Conservation (phyloP, 2,888 invertebrate genomes). For the Cosmopolites sordidus region DNA sequence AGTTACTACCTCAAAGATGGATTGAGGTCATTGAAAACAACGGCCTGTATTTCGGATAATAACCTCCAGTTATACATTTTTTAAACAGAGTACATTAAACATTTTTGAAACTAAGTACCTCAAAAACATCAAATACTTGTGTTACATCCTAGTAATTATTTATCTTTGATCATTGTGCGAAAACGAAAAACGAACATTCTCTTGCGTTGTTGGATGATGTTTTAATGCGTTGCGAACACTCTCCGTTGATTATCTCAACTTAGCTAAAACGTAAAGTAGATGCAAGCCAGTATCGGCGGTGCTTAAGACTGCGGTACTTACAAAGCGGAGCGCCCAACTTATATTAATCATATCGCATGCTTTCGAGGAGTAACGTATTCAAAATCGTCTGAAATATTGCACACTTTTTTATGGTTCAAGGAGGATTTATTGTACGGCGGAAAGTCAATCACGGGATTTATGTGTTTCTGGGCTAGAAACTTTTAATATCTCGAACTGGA, state of each 20-base stretch:
- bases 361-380: slow-evolving; percentile 36
- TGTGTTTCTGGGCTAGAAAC: not conserved
- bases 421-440: slow-evolving; percentile 12
- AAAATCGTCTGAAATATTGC: slow-evolving; percentile 30
- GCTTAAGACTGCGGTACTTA: slow-evolving; percentile 23
- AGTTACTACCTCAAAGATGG: too few species aligned
- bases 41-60: too few species aligned
- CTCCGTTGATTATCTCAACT: slow-evolving; percentile 24
- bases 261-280: slow-evolving; percentile 28
- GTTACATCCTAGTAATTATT: too few species aligned
- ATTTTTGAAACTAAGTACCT: too few species aligned
- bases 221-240: slow-evolving; percentile 12
- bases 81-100: too few species aligned
- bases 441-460: slow-evolving; percentile 1
- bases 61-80: too few species aligned
- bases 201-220: too few species aligned
- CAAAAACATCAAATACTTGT: too few species aligned
- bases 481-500: not conserved
- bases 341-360: slow-evolving; percentile 51
- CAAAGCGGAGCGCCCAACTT: slow-evolving; percentile 26
- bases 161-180: too few species aligned
- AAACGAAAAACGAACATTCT: too few species aligned
- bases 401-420: slow-evolving; percentile 20
- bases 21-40: too few species aligned
- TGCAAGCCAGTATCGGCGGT: slow-evolving; percentile 28